Conservation (phyloP, 2,888 invertebrate species). For the Homarus gammarus region DNA sequence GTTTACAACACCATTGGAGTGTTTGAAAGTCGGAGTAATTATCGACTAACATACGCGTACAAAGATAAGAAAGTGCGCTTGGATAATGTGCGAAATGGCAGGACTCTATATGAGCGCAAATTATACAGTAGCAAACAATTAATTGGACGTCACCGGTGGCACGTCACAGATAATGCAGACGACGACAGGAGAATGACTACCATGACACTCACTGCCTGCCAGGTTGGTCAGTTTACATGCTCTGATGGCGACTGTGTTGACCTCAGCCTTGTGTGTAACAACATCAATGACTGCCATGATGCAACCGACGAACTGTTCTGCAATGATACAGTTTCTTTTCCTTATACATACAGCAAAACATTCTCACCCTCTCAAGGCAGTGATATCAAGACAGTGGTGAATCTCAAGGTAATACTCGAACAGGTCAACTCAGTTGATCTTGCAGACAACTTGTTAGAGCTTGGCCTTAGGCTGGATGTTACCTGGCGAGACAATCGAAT, state of each 20-base stretch:
- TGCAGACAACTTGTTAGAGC: slow-evolving; percentile 7
- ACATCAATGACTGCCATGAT: slow-evolving; percentile 42
- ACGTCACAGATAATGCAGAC: neutral
- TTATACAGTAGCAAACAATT: slow-evolving; percentile 3
- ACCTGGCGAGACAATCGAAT: slow-evolving; percentile 27
- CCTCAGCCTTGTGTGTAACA: slow-evolving; percentile 38
- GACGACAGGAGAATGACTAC: neutral
- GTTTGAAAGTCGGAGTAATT: slow-evolving; percentile 10
- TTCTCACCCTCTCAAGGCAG: slow-evolving; percentile 46
- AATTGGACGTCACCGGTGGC: slow-evolving; percentile 28
- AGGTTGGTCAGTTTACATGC: slow-evolving; percentile 54
- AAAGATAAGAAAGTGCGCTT: neutral
- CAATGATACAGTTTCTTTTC: slow-evolving; percentile 10
- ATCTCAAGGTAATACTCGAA: slow-evolving; percentile 20
- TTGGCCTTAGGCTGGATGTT: slow-evolving; percentile 3
- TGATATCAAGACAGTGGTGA: neutral
- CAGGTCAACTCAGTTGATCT: slow-evolving; percentile 14
- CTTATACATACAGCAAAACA: slow-evolving; percentile 23
- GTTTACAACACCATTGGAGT: neutral
- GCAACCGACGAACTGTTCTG: slow-evolving; percentile 52
- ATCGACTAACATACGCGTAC: slow-evolving; percentile 3
- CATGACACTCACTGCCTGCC: slow-evolving; percentile 45
- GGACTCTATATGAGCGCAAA: neutral
- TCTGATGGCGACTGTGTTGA: slow-evolving; percentile 40
- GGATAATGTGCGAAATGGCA: slow-evolving; percentile 12